These are phyloP conservation scores for Panzeria rudis DNA, from an alignment of 2,888 invertebrate genomes.

Conservation along the genomic window DNA sequence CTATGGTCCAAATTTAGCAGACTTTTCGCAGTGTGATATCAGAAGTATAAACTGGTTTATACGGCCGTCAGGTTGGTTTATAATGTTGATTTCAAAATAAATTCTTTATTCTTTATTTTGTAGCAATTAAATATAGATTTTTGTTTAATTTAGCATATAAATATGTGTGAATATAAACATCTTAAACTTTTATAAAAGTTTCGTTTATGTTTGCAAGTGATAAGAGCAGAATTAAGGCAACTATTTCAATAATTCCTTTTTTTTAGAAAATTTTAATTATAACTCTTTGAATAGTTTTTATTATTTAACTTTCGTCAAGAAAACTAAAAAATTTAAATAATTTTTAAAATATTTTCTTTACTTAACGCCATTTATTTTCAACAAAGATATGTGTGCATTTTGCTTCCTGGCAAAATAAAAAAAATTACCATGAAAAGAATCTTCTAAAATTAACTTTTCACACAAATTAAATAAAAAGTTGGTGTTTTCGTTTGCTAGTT, in stretches of 20 bases:
- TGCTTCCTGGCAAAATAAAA: constrained; percentile 8
- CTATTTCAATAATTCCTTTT: constrained; percentile 18
- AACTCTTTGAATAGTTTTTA: constrained; percentile 39
- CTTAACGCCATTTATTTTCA: constrained; percentile 54
- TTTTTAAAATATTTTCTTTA: constrained; percentile 49
- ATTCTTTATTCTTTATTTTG: too few relatives aligned
- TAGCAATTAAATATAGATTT: too few relatives aligned
- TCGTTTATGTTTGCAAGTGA: constrained; percentile 26
- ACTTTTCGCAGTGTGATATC: too few relatives aligned
- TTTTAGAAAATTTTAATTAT: constrained; percentile 43
- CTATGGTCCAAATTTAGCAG: too few relatives aligned
- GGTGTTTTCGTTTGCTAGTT: constrained; percentile 56
- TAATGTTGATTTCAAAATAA: too few relatives aligned
- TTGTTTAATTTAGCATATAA: too few relatives aligned
- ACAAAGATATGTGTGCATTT: constrained; percentile 24
- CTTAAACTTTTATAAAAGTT: neutral
- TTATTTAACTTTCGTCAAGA: constrained; percentile 12
- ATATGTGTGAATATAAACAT: neutral
- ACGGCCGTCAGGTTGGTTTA: too few relatives aligned
- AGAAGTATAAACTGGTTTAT: too few relatives aligned
- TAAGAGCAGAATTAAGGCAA: constrained; percentile 31
- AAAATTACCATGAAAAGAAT: constrained; percentile 38
- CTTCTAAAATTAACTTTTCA: constrained; percentile 70
- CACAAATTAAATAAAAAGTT: constrained; percentile 71
- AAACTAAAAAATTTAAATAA: constrained; percentile 25